Evolutionary conservation across 2,888 invertebrate species (phyloP).

Genomic region (Acrocera orbiculus): DNA sequence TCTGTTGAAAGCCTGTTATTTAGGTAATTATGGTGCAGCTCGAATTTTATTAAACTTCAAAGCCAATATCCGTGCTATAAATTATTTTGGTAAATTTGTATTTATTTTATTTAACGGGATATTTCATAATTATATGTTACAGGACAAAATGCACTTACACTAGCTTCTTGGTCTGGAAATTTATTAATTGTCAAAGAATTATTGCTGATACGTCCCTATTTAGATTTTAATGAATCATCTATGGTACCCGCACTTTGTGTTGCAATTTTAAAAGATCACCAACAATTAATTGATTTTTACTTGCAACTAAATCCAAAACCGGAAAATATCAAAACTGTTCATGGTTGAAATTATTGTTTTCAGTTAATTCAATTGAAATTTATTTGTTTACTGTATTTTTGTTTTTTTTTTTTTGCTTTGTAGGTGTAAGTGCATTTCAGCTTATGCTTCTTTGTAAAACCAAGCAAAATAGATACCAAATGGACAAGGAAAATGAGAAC

Average conservation of each 20-base stretch:
- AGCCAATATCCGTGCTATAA: slow-evolving; percentile 21
- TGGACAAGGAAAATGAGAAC: too few relatives aligned
- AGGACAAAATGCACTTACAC: slow-evolving; percentile 28
- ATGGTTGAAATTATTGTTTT: too few relatives aligned
- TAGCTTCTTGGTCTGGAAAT: slow-evolving; percentile 23
- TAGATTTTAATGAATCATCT: slow-evolving; percentile 25
- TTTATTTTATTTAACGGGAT: too few relatives aligned
- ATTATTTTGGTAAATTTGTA: slow-evolving; percentile 20
- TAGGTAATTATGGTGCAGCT: slow-evolving; percentile 19
- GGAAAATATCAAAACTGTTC: background rate
- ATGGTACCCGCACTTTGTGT: slow-evolving; percentile 26
- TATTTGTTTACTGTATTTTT: too few relatives aligned
- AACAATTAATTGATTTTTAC: slow-evolving; percentile 18
- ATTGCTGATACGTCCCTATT: slow-evolving; percentile 19
- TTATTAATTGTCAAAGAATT: slow-evolving; percentile 18
- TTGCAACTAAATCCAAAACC: background rate
- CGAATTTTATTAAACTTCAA: slow-evolving; percentile 17
- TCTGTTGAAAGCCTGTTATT: slow-evolving; percentile 24
- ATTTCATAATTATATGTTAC: too few relatives aligned
- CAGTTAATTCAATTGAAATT: too few relatives aligned
- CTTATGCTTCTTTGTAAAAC: too few relatives aligned
- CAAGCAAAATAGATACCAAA: too few relatives aligned
- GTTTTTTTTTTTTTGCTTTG: too few relatives aligned
- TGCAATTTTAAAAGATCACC: slow-evolving; percentile 19
- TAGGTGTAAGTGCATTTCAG: too few relatives aligned